Evolutionary conservation across 2,113 vertebrate genomes (phyloP).

Genomic region (Dolichotis patagonum): DNA sequence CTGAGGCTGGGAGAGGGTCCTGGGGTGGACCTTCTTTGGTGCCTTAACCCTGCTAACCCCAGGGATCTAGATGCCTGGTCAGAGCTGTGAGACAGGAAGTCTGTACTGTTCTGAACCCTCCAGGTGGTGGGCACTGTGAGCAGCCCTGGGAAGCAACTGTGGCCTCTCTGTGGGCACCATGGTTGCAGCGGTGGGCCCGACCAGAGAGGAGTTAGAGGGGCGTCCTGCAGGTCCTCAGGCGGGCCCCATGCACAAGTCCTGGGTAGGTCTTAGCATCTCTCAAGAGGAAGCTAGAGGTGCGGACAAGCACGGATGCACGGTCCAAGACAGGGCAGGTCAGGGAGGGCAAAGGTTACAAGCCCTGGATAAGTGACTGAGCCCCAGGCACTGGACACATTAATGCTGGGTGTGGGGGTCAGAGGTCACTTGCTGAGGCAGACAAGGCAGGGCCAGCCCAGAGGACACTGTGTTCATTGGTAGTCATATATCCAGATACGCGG

Average conservation of each 20-base stretch:
- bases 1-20: not conserved
- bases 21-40: accelerated
- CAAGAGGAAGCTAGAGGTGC: not conserved
- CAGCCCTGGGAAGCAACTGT: not conserved
- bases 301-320: not conserved
- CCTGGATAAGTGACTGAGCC: not conserved
- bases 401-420: not conserved
- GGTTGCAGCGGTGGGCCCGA: not conserved
- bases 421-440: not conserved
- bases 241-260: not conserved
- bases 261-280: not conserved
- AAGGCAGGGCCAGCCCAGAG: not conserved
- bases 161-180: not conserved
- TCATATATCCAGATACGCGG: not conserved
- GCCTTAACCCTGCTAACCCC: not conserved
- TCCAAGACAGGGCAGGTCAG: not conserved
- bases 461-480: not conserved
- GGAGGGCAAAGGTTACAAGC: not conserved
- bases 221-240: not conserved
- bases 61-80: not conserved
- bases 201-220: not conserved
- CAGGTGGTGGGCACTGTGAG: not conserved
- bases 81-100: not conserved
- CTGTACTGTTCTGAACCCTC: not conserved
- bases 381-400: not conserved